Base-by-base conservation (phyloP, 1,140 invertebrate species). In the Zaprionus ornatus region DNA sequence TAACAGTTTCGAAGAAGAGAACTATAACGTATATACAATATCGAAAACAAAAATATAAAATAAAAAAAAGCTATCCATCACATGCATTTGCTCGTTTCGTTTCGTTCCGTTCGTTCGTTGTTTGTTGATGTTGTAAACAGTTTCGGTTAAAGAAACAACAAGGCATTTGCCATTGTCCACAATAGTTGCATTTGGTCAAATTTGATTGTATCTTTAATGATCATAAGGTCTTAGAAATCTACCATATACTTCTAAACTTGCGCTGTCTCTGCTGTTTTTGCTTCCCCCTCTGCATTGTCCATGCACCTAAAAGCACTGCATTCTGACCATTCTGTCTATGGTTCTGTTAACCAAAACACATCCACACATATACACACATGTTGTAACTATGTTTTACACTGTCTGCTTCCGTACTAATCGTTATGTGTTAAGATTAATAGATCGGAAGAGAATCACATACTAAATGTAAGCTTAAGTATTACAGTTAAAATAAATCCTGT, bases 81-180 rank as follows among this genome's bases (percentile, higher is more conserved):
- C 77, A 72, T 90, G 85, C 84, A 90, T 90, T 86, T 88, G 83
- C 84, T 83, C 77, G 85, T 85, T 87, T 88, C 77, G 71, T 77
- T 73, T 13, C 19, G 45, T 50, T 50, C 12, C 45, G 45, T 50
- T 50, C 54, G 79, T 76, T 79, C 32, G 67, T 82, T 80, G 80
- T 85, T 84, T 84, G 70, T 73, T 81, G 82, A 66, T 85, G 78
- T 78, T 82, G 64, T 66, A 76, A 50, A 50, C 56, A 60, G 63
- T 74, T 77, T 77, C 73, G 45, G 25, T 50, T 29, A 29, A 52
- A 63, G 23, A 60, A 45, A 66, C 29, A 45, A 66, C 29, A 79
- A 71, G 66, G 63, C 68, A 62, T 59, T 70, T 71, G 62, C 40
- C 59, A 68, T 75, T 63, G 54, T 73, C 68, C 40, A 60, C 63